A percentile compares a stretch with the other conserved stretches of the same genome.
Conservation (phyloP, 2,888 invertebrate genomes). For the Thyatira batis region DNA sequence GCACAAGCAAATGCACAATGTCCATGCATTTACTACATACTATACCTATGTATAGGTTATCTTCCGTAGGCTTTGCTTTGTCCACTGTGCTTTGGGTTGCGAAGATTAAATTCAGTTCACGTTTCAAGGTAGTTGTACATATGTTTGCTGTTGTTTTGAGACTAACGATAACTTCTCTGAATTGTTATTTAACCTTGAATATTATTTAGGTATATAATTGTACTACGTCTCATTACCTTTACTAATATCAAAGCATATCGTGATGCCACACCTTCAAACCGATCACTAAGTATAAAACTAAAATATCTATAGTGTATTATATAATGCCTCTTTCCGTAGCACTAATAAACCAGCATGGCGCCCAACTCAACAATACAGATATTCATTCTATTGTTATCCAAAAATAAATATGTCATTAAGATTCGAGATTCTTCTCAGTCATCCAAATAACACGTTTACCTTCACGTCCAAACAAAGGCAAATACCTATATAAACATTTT, state of each 20-base stretch:
- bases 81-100: background rate
- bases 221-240: no score
- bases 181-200: no score
- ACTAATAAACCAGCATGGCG: background rate
- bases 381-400: background rate
- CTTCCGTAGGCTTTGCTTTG: slow-evolving; percentile 1
- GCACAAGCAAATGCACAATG: slow-evolving; percentile 67
- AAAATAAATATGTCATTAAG: background rate
- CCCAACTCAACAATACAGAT: background rate
- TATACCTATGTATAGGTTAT: slow-evolving; percentile 15
- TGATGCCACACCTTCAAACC: no score
- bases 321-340: background rate
- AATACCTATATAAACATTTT: background rate
- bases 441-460: background rate
- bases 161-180: background rate
- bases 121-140: background rate
- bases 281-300: no score
- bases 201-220: no score
- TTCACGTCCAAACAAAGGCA: background rate
- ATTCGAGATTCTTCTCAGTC: background rate
- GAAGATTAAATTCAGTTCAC: background rate
- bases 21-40: slow-evolving; percentile 21
- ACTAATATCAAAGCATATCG: no score
- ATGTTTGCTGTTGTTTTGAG: no score
- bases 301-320: background rate